These are phyloP conservation scores for Gallirallus australis DNA, from an alignment of 2,797 vertebrate species.

Conservation along the genomic window DNA sequence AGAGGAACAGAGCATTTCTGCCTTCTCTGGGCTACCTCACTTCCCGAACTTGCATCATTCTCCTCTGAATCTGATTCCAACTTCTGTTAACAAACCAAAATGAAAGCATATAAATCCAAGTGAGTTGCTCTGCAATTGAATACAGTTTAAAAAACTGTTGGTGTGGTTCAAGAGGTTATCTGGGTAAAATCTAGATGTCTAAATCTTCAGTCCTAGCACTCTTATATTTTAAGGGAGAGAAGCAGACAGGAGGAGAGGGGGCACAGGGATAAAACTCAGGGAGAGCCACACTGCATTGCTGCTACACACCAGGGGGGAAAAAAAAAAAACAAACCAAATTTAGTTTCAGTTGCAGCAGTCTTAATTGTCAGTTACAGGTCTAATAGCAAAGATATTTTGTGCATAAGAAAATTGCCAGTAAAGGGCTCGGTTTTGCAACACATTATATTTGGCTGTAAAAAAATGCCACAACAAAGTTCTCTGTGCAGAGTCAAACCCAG, in stretches of 20 bases:
- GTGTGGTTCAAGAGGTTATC: not conserved
- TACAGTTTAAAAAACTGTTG: not conserved
- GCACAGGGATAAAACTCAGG: fast-evolving
- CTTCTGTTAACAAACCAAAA: conserved; percentile 79
- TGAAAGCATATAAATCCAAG: not conserved
- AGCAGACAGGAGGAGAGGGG: not conserved
- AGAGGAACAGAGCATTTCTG: conserved; percentile 73
- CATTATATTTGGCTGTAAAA: not conserved
- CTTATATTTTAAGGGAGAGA: not conserved
- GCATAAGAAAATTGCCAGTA: not conserved
- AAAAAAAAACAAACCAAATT: not conserved
- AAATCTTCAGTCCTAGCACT: not conserved
- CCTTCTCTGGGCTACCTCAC: conserved; percentile 64
- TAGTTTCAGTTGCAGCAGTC: not conserved
- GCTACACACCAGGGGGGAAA: not conserved
- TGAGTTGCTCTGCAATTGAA: not conserved
- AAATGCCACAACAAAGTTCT: not conserved
- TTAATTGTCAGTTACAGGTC: not conserved
- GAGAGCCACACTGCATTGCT: not conserved
- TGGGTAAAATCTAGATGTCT: not conserved
- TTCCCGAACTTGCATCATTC: not conserved
- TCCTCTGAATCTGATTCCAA: conserved; percentile 69
- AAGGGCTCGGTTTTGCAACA: not conserved
- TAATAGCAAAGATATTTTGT: not conserved
- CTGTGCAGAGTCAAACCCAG: not conserved